Percentiles rank a stretch among this genome's conserved stretches.
phyloP scores from a whole-genome alignment of 1,140 invertebrate genomes.

The Delia radicum region DNA sequence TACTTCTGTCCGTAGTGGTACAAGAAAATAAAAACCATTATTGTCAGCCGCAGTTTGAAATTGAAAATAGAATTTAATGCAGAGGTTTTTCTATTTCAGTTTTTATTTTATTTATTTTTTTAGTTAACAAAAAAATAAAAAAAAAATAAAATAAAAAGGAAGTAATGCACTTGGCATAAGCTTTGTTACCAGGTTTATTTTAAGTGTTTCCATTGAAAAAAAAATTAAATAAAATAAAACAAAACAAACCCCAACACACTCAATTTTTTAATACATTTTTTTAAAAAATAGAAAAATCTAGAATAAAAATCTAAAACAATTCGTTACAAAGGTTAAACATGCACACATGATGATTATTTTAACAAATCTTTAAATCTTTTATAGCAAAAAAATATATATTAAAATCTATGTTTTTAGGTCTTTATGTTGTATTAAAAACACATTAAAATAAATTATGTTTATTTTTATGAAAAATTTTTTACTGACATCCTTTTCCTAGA shows the following conservation, averaged over 20 bases:
- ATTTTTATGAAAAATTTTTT: not conserved
- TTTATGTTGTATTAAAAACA: not conserved
- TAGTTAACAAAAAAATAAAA: not conserved
- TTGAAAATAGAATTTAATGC: slow-evolving; percentile 5
- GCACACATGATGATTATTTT: not conserved
- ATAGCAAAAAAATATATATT: not conserved
- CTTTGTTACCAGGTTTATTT: not conserved
- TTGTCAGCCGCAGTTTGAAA: slow-evolving; percentile 3
- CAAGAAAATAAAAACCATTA: not conserved
- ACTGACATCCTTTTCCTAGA: not conserved
- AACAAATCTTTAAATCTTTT: not conserved
- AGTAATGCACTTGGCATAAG: not conserved
- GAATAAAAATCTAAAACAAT: not conserved
- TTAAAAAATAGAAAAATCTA: not conserved
- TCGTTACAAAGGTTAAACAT: not conserved
- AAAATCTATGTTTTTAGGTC: not conserved
- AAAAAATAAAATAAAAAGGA: not conserved
- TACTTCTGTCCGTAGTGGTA: not conserved
- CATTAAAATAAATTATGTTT: not conserved
- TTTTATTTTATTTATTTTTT: not conserved
- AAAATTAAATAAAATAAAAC: too few relatives aligned
- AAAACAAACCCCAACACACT: not conserved
- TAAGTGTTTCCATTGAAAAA: slow-evolving; percentile 1
- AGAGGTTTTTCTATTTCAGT: not conserved
- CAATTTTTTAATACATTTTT: not conserved